These are phyloP conservation scores for Mylabris phalerata DNA, from an alignment of 1,140 invertebrate genomes.

Conservation along the genomic window DNA sequence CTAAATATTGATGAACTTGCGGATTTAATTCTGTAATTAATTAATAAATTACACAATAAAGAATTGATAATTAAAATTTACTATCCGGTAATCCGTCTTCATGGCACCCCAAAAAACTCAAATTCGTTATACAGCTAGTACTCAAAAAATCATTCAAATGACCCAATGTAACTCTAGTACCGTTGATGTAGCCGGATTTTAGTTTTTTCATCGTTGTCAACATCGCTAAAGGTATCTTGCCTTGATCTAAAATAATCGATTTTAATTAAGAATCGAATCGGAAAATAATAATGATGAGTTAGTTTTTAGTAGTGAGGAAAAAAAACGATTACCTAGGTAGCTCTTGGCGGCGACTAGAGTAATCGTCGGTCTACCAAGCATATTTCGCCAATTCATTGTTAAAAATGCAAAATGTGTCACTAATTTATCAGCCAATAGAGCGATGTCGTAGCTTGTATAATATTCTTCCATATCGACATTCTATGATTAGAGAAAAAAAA, in stretches of 20 bases:
- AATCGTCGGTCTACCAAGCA: slow-evolving; percentile 83
- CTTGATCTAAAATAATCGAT: slow-evolving; percentile 70
- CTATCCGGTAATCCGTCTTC: slow-evolving; percentile 85
- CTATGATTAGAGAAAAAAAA: slow-evolving; percentile 40
- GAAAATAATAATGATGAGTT: no score
- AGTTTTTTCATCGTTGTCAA: slow-evolving; percentile 97
- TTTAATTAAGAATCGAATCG: not conserved
- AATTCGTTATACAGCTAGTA: slow-evolving; percentile 92
- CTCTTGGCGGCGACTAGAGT: slow-evolving; percentile 72
- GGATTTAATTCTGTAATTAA: slow-evolving; percentile 59
- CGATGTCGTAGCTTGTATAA: slow-evolving; percentile 86
- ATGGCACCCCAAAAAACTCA: slow-evolving; percentile 88
- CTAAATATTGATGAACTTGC: slow-evolving; percentile 79
- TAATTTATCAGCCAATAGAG: slow-evolving; percentile 80
- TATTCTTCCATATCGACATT: slow-evolving; percentile 90
- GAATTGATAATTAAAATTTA: slow-evolving; percentile 34
- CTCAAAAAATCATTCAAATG: slow-evolving; percentile 87
- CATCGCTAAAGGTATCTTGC: slow-evolving; percentile 86
- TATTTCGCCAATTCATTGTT: slow-evolving; percentile 87
- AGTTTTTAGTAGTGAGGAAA: not conserved
- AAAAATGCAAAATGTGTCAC: slow-evolving; percentile 84
- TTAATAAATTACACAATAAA: slow-evolving; percentile 2
- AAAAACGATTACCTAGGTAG: slow-evolving; percentile 59
- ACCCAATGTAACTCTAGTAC: slow-evolving; percentile 89
- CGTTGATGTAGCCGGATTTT: slow-evolving; percentile 97